Base-by-base conservation (phyloP, 92 coral and sea anemone species). In the Parazoanthus swiftii region DNA sequence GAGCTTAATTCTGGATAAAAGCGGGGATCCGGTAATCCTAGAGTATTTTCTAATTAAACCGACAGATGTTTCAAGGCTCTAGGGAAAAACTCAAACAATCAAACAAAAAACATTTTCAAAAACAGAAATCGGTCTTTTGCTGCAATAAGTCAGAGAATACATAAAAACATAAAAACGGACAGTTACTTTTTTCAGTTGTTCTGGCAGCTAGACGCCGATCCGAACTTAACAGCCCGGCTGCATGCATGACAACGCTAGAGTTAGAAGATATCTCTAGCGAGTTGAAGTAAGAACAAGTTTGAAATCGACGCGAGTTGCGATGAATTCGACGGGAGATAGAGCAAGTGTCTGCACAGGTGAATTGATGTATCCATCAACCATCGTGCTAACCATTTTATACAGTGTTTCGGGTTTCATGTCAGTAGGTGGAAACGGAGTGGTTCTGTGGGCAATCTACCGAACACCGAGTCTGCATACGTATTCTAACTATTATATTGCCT, bases 401-500 rank as follows among this genome's bases (percentile, higher is more conserved):
- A 37, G 85, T 25, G 48, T 91, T 38, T 94, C 94, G 20, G 92
- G 93, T 73, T 0, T 93, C n/a, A 25, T 94, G 68, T 93, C 98
- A 10, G 79, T 89, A 11, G 82, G 85, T 4, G 98, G 98, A 48
- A 94, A 94, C 68, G 9, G 82, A 6, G 46, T 93, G 3, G 93
- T 94, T 42, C 91, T 94, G 36, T 37, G 79, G 4, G 85, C 95
- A 15, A 85, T 94, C 50, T 91, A 89, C 67, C 90, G 78, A 44
- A 93, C 94, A 0, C 90, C 86, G 8, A 50, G 88, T 11, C 80
- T 94, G 43, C 98, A 93, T n/a, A 85, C 94, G 14, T 67, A 88
- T 10, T 93, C 98, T 20, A 94, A 94, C 85, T 93, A 91, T 36
- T 93, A 86, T 89, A 94, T 94, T 39, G 94, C 90, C 16, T 93